Evolutionary conservation across 2,888 invertebrate genomes (phyloP).

Genomic region (Nephrotoma flavescens): DNA sequence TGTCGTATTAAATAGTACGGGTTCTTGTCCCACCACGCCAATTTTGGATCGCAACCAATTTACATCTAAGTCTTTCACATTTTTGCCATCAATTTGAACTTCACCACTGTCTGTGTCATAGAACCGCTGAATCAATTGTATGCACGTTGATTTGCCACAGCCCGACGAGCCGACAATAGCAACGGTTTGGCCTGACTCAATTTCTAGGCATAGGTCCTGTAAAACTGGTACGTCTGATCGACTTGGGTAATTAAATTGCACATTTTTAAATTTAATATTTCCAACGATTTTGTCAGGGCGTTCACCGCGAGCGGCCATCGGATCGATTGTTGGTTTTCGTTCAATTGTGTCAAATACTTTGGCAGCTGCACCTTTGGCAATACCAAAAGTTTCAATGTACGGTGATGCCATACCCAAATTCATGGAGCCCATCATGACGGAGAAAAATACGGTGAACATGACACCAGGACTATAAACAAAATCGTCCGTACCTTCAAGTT

Average conservation of each 20-base stretch:
- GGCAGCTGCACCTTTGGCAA: constrained; percentile 56
- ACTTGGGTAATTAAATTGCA: constrained; percentile 61
- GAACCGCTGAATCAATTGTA: constrained; percentile 52
- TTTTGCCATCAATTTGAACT: constrained; percentile 31
- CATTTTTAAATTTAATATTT: constrained; percentile 48
- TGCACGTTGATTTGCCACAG: constrained; percentile 59
- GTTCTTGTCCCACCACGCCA: constrained; percentile 70
- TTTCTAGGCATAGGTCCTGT: constrained; percentile 41
- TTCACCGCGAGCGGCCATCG: constrained; percentile 41
- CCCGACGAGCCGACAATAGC: constrained; percentile 53
- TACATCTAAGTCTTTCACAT: constrained; percentile 49
- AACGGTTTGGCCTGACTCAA: constrained; percentile 43
- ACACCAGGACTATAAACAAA: constrained; percentile 38
- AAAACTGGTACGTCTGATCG: constrained; percentile 54
- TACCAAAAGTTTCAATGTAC: constrained; percentile 56
- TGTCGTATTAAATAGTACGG: constrained; percentile 58
- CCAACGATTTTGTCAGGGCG: constrained; percentile 40
- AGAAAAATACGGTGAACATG: constrained; percentile 41
- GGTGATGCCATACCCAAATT: constrained; percentile 66
- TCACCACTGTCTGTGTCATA: constrained; percentile 38
- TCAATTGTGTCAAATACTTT: constrained; percentile 58
- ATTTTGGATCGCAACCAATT: constrained; percentile 52
- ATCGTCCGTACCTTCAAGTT: constrained; percentile 21
- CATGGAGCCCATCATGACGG: constrained; percentile 15
- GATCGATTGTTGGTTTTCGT: constrained; percentile 51